Evolutionary conservation across 2,888 invertebrate species (phyloP), one percentile per base, ranked within the genome.

Genomic region (Antheraea assamensis): DNA sequence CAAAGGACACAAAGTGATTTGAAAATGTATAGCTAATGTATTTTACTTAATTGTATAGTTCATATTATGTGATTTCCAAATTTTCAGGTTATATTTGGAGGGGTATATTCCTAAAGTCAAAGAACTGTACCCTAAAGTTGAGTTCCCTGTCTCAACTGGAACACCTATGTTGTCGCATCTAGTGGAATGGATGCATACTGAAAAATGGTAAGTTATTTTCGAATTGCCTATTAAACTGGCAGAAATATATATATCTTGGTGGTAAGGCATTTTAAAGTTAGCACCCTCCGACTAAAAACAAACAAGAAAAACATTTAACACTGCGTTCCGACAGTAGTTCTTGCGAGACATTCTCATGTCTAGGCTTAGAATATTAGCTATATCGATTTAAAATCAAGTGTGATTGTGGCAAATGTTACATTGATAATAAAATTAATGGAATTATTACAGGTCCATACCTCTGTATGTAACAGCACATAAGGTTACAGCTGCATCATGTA

Each of bases 81-180:
- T 49, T 83, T 83, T 58, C 82, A 97, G 97, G 79, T 90, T 98
- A 72, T 98, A 96, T 86, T 95, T 96, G 81, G 95, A 95, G 76
- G 99, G 99, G 7, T 90, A 96, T 52, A 96, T 96, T 76, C 95
- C 97, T 1, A 95, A 96, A 78, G 87, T 98, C 2, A 92, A 96
- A 15, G 95, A 95, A 19, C 87, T 99, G 0, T 98, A 98, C 87
- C 97, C 98, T 0, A 89, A 95, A 74, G 92, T 98, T 0, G 86
- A 96, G 73, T 98, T 96, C 83, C 99, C 99, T 0, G 98, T 99
- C 0, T 97, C 98, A 0, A 95, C 97, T 21, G 97, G 97, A 52
- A 99, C 99, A 0, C 97, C 97, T 0, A 96, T 97, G 95, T 95
- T 99, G 31, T 96, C 97, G 0, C 96, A 98, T 17, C 90, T 97